Evolutionary conservation across 2,888 invertebrate genomes (phyloP).

Genomic region (Ctena decussata): DNA sequence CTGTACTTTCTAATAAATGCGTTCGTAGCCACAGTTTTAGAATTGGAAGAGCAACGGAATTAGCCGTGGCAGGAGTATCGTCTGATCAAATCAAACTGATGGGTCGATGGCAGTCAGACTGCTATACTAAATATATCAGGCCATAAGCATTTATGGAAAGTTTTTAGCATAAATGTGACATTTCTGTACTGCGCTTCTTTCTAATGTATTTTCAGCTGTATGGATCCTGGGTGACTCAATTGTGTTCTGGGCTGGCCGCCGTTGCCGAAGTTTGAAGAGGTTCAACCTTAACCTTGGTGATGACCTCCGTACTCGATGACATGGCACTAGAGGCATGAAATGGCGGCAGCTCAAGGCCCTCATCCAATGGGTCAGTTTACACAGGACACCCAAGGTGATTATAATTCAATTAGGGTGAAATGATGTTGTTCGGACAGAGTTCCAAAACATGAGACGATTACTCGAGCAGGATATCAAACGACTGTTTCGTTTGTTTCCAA

Average conservation of each 20-base stretch:
- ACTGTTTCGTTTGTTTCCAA: background rate
- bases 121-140: background rate
- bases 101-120: background rate
- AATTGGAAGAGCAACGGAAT: background rate
- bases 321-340: background rate
- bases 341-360: background rate
- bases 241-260: background rate
- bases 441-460: background rate
- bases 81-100: background rate
- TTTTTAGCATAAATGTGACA: background rate
- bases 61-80: background rate
- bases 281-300: background rate
- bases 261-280: background rate
- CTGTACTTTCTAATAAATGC: background rate
- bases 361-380: background rate
- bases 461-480: background rate
- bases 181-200: no score
- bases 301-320: background rate
- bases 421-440: background rate
- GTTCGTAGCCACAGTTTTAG: background rate
- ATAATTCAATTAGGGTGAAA: background rate
- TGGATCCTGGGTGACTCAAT: background rate
- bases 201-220: background rate
- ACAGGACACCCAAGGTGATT: background rate
- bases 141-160: background rate